Base-by-base conservation (phyloP, 2,797 vertebrate genomes). In the Corythornis leucogaster region DNA sequence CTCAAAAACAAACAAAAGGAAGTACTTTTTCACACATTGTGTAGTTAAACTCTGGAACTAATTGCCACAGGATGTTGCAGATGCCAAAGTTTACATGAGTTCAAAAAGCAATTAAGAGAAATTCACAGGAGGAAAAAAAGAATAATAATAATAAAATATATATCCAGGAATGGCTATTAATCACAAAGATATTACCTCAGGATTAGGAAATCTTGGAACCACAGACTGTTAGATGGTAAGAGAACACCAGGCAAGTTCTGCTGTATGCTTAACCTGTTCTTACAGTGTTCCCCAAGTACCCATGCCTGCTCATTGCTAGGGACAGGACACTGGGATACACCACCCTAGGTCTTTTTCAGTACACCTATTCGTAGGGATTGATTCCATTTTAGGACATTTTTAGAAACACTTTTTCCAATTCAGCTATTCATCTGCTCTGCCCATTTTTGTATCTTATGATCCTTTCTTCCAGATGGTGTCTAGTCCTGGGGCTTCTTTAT, bases 41-140 rank as follows among this genome's bases (percentile, higher is more conserved):
- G 84, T 35, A 86, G 86, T 71, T 92, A 87, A 89, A 94, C 86
- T 71, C 92, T 95, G 90, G 92, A 96, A 95, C 94, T 95, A 95
- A 95, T 95, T 95, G 94, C 88, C 71, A 95, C 94, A 96, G 94
- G 92, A 95, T 94, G 94, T 68, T 90, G 84, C 79, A 94, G 88
- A 94, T 93, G 94, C 92, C 93, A 90, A 87, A 94, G 90, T 95
- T 95, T 94, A 95, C 84, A 85, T 33, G 84, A 95, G 84, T 95
- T 95, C 84, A 90, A 92, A 94, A 96, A 95, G 88, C 86, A 96
- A 89, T 94, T 94, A 92, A 92, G 28, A 94, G 80, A 92, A 93
- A 93, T 71, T 87, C 93, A 92, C 71, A 77, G 74, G 57, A 84
- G 17, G 3, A n/a, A 53, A 30, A 54, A 54, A 50, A 21, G 74